phyloP scores from a whole-genome alignment of 1,140 invertebrate species.

The Pogonus chalceus region DNA sequence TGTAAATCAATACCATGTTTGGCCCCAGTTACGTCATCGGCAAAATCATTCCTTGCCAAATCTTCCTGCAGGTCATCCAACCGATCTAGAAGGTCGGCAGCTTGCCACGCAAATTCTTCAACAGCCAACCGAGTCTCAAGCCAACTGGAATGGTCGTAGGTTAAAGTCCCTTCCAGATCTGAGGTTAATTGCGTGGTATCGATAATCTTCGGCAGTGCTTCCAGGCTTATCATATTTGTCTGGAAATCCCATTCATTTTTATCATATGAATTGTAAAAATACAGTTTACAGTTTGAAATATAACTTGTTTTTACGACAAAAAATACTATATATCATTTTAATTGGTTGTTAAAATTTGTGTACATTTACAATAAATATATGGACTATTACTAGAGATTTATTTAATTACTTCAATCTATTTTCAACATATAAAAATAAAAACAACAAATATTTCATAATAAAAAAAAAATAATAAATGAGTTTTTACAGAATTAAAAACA shows the following conservation, averaged over 20 bases:
- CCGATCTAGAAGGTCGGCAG: constrained; percentile 80
- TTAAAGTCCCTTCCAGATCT: constrained; percentile 87
- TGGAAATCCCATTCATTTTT: constrained; percentile 45
- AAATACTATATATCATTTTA: too few species aligned
- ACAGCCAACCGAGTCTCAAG: constrained; percentile 86
- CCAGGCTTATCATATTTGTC: constrained; percentile 92
- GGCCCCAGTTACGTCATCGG: constrained; percentile 82
- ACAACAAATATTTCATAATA: too few species aligned
- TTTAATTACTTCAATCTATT: too few species aligned
- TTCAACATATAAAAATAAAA: too few species aligned
- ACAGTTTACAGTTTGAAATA: background rate
- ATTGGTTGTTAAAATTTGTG: too few species aligned
- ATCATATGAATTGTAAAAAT: background rate
- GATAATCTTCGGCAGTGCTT: constrained; percentile 83
- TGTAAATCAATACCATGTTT: constrained; percentile 87
- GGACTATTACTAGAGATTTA: too few species aligned
- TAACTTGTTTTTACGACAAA: too few species aligned
- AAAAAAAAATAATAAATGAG: too few species aligned
- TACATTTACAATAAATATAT: too few species aligned
- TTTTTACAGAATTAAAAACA: too few species aligned
- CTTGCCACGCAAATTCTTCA: constrained; percentile 93
- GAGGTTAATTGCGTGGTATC: constrained; percentile 83
- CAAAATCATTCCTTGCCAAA: constrained; percentile 80
- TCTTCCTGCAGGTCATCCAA: constrained; percentile 88
- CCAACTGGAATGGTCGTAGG: constrained; percentile 95